Evolutionary conservation across 2,888 invertebrate species (phyloP), one percentile per base, ranked within the genome.

Genomic region (Camptogramma bilineatum): DNA sequence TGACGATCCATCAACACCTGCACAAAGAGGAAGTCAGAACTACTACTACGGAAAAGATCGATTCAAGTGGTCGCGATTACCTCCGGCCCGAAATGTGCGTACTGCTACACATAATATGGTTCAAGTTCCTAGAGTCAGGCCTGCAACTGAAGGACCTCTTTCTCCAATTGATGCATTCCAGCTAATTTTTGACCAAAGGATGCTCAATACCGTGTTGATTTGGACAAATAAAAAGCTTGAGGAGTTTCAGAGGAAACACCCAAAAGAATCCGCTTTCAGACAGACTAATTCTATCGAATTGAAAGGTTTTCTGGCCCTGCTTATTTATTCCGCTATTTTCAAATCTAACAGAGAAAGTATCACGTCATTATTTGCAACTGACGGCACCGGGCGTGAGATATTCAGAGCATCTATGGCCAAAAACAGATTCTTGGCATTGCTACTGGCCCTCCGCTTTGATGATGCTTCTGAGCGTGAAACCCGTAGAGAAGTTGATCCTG

Each of bases 271-370:
- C 42, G 42, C 28, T 54, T 54, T 54, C 24, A 44, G 42, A 54
- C 53, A 54, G 53, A 54, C 24, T 24, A 24, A 24, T 24, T 24
- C 24, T 5, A 17, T 54, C 46, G 54, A 54, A 55, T 47, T 55
- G 55, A 46, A 55, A 47, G 55, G 47, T 34, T 55, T 55, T 31
- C 47, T 55, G 31, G 46, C 47, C 31, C 47, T 55, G 46, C 55
- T 55, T 55, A 55, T 55, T 46, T 55, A 55, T 55, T 31, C 55
- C 46, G 55, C 55, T 55, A 47, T 55, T 46, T 47, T 55, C 53
- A 53, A 24, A 24, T 24, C 24, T 24, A 24, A 24, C 24, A 24
- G 24, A 24, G 24, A 24, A 24, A 24, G 24, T 24, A 24, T 24
- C 24, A 34, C 52, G 18, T 18, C 31, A 47, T 56, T 56, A 21